Evolutionary conservation across 1,140 invertebrate species (phyloP).

Genomic region (Ladona fulva): DNA sequence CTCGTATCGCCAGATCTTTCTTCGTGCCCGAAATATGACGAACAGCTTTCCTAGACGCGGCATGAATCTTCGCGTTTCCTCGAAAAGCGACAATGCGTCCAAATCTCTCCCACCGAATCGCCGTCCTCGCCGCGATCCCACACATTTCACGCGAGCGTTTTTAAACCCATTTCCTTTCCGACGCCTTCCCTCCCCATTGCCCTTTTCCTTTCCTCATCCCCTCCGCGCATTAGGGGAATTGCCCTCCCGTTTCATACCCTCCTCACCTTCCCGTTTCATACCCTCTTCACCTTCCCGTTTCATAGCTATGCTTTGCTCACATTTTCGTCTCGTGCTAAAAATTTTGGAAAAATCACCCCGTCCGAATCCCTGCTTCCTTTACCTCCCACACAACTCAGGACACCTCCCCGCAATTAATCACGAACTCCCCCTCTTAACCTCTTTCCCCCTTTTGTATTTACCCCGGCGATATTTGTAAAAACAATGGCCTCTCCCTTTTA

Average conservation of each 20-base stretch:
- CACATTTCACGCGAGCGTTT: background rate
- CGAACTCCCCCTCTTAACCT: background rate
- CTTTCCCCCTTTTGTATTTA: background rate
- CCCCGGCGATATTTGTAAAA: constrained; percentile 4
- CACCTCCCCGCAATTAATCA: background rate
- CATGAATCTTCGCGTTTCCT: background rate
- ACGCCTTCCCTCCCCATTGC: background rate
- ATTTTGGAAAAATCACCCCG: too few species aligned
- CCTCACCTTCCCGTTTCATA: too few species aligned
- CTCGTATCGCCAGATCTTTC: background rate
- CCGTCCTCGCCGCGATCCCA: background rate
- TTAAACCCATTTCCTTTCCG: background rate
- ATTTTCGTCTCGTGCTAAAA: too few species aligned
- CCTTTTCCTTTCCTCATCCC: background rate
- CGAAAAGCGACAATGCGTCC: background rate
- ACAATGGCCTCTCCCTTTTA: background rate
- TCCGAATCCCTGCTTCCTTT: background rate
- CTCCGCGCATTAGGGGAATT: background rate
- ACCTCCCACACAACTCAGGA: background rate
- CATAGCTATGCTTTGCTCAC: too few species aligned
- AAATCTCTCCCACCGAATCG: background rate
- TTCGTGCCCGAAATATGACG: background rate
- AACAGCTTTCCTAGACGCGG: background rate
- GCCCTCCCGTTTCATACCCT: too few species aligned
- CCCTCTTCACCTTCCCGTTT: too few species aligned